A percentile compares a stretch with the other conserved stretches of the same genome.
Conservation (phyloP, 2,797 vertebrate genomes). For the Psittacula echo region DNA sequence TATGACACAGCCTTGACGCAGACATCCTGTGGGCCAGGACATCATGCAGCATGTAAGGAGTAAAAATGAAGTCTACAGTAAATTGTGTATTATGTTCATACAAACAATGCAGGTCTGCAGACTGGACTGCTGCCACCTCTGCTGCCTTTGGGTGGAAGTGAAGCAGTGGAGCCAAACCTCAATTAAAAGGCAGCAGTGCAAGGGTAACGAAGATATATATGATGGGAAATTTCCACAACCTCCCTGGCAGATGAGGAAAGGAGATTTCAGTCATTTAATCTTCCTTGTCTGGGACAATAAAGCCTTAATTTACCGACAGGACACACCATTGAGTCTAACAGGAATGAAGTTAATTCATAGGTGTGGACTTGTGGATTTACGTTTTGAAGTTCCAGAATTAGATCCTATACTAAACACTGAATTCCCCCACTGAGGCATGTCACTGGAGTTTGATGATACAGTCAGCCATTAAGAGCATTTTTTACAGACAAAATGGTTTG, state of each 20-base stretch:
- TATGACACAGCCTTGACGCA: not conserved
- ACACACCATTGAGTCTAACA: not conserved
- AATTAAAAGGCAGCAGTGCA: not conserved
- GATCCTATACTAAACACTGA: not conserved
- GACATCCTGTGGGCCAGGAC: not conserved
- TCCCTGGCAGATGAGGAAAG: not conserved
- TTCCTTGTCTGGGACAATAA: not conserved
- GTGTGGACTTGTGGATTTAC: not conserved
- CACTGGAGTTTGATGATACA: accelerated
- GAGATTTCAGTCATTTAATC: not conserved
- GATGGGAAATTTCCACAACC: not conserved
- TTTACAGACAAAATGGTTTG: not conserved
- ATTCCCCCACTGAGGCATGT: accelerated
- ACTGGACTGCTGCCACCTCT: not conserved
- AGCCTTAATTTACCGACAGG: not conserved
- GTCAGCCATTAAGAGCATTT: accelerated
- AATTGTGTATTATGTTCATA: accelerated
- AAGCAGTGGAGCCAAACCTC: not conserved
- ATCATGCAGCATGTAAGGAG: accelerated
- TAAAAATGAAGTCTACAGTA: not conserved
- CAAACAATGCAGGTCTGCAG: not conserved
- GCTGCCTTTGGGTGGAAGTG: not conserved
- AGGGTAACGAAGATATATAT: not conserved
- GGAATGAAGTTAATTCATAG: not conserved
- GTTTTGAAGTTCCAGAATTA: not conserved